Evolutionary conservation across 2,888 invertebrate genomes (phyloP).

Genomic region (Malacosoma neustria): DNA sequence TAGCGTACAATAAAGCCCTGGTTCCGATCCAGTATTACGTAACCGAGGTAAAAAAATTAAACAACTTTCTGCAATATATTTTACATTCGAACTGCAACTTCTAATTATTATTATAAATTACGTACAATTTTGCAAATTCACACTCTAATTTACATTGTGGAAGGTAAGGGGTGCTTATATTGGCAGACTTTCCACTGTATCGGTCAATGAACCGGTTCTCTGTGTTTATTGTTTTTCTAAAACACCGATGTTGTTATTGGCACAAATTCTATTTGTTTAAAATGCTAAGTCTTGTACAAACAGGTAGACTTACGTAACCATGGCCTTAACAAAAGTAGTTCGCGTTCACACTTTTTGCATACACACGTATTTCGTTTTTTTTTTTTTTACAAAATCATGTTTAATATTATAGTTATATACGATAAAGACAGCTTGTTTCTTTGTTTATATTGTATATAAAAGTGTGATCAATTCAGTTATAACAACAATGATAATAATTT

Average conservation of each 20-base stretch:
- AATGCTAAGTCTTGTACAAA: slow-evolving; percentile 51
- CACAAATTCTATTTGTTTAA: slow-evolving; percentile 65
- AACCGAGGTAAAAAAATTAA: no score
- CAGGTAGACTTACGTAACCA: slow-evolving; percentile 48
- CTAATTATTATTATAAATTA: no score
- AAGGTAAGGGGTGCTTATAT: slow-evolving; percentile 60
- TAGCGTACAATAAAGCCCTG: no score
- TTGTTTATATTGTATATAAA: no score
- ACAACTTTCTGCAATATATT: no score
- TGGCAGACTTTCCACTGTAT: slow-evolving; percentile 49
- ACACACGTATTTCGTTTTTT: neutral
- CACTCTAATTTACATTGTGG: slow-evolving; percentile 30
- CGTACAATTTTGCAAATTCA: slow-evolving; percentile 11
- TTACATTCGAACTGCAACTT: no score
- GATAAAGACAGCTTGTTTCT: no score
- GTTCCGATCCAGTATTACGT: no score
- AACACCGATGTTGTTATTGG: slow-evolving; percentile 63
- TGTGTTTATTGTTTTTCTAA: slow-evolving; percentile 66
- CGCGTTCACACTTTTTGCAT: neutral
- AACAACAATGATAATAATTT: no score
- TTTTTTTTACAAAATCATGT: neutral
- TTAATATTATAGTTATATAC: no score
- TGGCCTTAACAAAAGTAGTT: slow-evolving; percentile 25
- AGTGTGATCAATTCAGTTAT: no score
- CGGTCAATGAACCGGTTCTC: slow-evolving; percentile 51